Conservation (phyloP, 2,888 invertebrate species). For the Altica lythri region DNA sequence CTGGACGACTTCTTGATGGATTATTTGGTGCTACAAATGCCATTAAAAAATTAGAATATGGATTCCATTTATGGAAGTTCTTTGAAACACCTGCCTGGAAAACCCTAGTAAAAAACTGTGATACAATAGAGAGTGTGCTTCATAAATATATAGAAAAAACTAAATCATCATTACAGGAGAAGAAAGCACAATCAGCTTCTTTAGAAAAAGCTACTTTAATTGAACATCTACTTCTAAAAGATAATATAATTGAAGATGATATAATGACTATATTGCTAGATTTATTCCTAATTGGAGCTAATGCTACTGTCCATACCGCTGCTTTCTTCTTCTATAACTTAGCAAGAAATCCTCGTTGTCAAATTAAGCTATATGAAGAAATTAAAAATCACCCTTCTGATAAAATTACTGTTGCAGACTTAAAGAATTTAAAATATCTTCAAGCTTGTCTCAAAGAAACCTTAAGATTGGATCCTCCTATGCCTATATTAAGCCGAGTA, state of each 20-base stretch:
- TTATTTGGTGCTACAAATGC: conserved; percentile 64
- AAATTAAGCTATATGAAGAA: conserved; percentile 68
- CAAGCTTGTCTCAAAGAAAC: conserved; percentile 70
- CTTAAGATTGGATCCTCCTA: conserved; percentile 67
- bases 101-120: conserved; percentile 64
- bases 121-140: conserved; percentile 65
- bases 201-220: conserved; percentile 55
- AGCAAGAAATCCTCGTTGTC: conserved; percentile 67
- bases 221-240: conserved; percentile 62
- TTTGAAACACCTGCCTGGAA: conserved; percentile 65
- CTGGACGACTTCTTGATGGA: conserved; percentile 64
- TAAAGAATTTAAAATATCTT: conserved; percentile 60
- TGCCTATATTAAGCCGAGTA: conserved; percentile 66
- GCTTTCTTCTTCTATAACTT: conserved; percentile 70
- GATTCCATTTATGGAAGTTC: conserved; percentile 69
- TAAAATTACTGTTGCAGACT: conserved; percentile 29
- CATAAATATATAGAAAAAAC: conserved; percentile 64
- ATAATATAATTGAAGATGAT: conserved; percentile 64
- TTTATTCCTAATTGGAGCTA: conserved; percentile 69
- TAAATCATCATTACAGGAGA: conserved; percentile 50
- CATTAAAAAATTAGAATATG: conserved; percentile 59
- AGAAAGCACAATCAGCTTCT: conserved; percentile 40
- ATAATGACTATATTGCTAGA: conserved; percentile 68
- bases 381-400: conserved; percentile 51
- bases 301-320: conserved; percentile 66